Base-by-base conservation (phyloP, 2,113 vertebrate genomes). In the Amblyornis subalaris region DNA sequence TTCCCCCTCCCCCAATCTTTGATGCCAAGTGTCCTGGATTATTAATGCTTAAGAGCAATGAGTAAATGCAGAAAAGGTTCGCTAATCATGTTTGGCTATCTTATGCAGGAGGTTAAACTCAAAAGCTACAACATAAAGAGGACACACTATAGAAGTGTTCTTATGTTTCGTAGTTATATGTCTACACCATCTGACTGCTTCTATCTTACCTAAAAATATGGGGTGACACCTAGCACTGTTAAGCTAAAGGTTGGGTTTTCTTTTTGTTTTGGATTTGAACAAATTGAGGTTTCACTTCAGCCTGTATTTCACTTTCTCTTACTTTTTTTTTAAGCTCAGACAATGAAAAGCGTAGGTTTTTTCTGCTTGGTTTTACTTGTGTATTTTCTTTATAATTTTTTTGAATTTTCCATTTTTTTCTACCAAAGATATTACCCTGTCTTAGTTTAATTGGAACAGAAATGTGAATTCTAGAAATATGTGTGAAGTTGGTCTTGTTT, bases 1-100 rank as follows among this genome's bases (percentile, higher is more conserved):
- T 31, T 28, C 2, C 24, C 4, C 3, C 1, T n/a, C 12, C 8
- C 9, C 5, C 9, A 38, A 15, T 31, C 20, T 50, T 58, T 4
- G 3, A 31, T 71, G 23, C 13, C 18, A 36, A n/a, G 10, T 78
- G 13, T 83, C 16, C 38, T 45, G 45, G 44, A 33, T 64, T 74
- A 51, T 90, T 80, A 45, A 60, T 62, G 55, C 60, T 77, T 83
- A 73, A 73, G 48, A 77, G 11, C 29, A 84, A 36, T 54, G 50
- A 66, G 26, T 44, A 84, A 45, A 74, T 77, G 44, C 26, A 67
- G 57, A n/a, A 66, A 66, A 89, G 4, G 11, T 72, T 74, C 14
- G 29, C 14, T 74, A 31, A 16, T n/a, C 5, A 2, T 67, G 11
- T 44, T 64, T 61, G 66, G 35, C 22, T 92, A 55, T 14, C 24